A percentile compares a stretch with the other conserved stretches of the same genome.
Conservation (phyloP, 2,797 vertebrate species). For the Lepus townsendii region DNA sequence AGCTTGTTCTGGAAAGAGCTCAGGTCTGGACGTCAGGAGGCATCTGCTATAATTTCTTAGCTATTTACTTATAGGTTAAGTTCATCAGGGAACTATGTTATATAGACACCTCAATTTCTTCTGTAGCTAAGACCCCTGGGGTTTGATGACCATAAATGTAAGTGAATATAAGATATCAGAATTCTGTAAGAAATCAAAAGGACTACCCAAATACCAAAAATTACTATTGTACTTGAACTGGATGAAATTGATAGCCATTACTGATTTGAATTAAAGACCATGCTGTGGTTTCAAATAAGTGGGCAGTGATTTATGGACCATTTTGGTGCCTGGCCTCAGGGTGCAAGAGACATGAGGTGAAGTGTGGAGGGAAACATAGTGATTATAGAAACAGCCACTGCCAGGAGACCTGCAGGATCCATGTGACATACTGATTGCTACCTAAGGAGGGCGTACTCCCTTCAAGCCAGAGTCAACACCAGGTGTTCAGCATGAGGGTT, state of each 20-base stretch:
- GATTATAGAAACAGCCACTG: constrained; percentile 26
- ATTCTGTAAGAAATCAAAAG: constrained; percentile 62
- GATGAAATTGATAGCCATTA: constrained; percentile 43
- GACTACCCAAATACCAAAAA: constrained; percentile 23
- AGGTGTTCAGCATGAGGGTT: background rate
- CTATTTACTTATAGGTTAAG: background rate
- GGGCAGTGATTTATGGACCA: constrained; percentile 58
- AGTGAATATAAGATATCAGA: constrained; percentile 5
- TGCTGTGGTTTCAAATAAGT: constrained; percentile 39
- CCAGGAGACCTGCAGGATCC: background rate
- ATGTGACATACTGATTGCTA: background rate
- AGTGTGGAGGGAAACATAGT: background rate
- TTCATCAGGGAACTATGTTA: background rate
- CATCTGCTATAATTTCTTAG: background rate
- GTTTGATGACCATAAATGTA: background rate
- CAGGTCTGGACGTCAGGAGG: background rate
- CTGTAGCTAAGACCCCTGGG: background rate
- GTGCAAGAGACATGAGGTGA: background rate
- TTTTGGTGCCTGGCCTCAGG: constrained; percentile 17
- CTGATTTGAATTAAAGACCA: constrained; percentile 41
- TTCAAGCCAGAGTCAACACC: background rate
- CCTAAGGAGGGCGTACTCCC: too few species aligned
- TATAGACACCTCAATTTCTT: background rate
- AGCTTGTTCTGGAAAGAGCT: constrained; percentile 26
- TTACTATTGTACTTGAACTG: constrained; percentile 49